Base-by-base conservation (phyloP, 1,140 invertebrate species). In the Drosophila carrolli region DNA sequence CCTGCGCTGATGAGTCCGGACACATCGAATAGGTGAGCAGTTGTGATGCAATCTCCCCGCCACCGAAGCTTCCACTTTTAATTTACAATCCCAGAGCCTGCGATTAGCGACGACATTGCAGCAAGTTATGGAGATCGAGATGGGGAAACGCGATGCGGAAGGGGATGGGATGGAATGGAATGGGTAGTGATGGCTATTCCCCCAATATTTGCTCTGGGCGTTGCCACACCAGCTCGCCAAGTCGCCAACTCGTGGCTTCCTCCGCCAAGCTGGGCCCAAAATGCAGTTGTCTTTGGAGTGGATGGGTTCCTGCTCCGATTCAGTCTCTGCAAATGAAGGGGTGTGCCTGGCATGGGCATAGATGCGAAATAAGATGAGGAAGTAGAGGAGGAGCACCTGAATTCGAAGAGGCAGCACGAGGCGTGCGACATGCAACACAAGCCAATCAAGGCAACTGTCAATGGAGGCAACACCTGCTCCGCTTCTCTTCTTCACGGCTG, bases 391-490 rank as follows among this genome's bases (percentile, higher is more conserved):
- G 23, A 68, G 60, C 43, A 46, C 44, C 40, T 58, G 60, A 11
- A 5, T 11, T 4, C 48, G 5, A 27, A 10, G 23, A 68, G 48
- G 47, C 40, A 71, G 57, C 55, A 72, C 55, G 58, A 73, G 65
- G 70, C 78, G 79, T 86, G 75, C 70, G 54, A 60, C 82, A 81
- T 86, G 82, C 78, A 81, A 86, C 82, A 86, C 70, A 81, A 81
- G 54, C 57, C 70, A 86, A 75, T 86, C 82, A 86, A 84, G 78
- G 68, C 65, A 57, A 86, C 82, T 85, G 82, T 86, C 82, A 86
- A 86, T 78, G 55, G 63, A 47, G 77, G 78, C 66, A 81, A 86
- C 82, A 86, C 82, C 82, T 78, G 75, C 65, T 51, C 40, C 50
- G 48, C 48, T 54, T 35, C 74, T 55, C 48, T 16, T 19, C 9